Conservation (phyloP, 2,888 invertebrate genomes). For the Erebia palarica region DNA sequence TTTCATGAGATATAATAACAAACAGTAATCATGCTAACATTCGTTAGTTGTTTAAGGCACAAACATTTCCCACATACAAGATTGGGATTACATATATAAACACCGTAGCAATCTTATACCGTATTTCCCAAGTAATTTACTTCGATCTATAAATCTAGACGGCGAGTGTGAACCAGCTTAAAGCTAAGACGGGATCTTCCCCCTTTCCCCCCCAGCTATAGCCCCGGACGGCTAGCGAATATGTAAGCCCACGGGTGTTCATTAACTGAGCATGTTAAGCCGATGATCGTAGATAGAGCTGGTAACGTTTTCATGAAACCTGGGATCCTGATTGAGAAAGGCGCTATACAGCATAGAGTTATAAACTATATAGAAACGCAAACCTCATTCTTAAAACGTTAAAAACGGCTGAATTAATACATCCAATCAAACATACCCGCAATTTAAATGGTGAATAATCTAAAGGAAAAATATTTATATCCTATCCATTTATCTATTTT, state of each 20-base stretch:
- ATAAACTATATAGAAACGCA: neutral
- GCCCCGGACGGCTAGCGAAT: slow-evolving; percentile 51
- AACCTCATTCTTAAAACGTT: neutral
- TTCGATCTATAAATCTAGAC: slow-evolving; percentile 48
- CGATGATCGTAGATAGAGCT: slow-evolving; percentile 53
- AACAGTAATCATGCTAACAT: no score
- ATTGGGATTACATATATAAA: neutral
- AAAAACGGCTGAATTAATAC: neutral
- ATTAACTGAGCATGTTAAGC: slow-evolving; percentile 75
- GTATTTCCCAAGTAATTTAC: slow-evolving; percentile 37
- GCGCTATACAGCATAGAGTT: slow-evolving; percentile 23
- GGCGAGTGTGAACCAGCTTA: slow-evolving; percentile 44
- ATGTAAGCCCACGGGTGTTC: slow-evolving; percentile 67
- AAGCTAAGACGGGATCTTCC: slow-evolving; percentile 40
- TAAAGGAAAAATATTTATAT: no score
- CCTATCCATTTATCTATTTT: no score
- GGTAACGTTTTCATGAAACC: slow-evolving; percentile 40
- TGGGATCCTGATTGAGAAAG: slow-evolving; percentile 47
- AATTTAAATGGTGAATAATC: no score
- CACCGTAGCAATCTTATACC: slow-evolving; percentile 11
- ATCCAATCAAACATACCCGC: no score
- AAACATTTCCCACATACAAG: no score
- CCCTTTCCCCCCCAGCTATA: slow-evolving; percentile 41
- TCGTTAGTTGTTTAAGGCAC: no score
- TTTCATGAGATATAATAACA: no score